Conservation (phyloP, 2,888 invertebrate genomes). For the Ditula angustiorana region DNA sequence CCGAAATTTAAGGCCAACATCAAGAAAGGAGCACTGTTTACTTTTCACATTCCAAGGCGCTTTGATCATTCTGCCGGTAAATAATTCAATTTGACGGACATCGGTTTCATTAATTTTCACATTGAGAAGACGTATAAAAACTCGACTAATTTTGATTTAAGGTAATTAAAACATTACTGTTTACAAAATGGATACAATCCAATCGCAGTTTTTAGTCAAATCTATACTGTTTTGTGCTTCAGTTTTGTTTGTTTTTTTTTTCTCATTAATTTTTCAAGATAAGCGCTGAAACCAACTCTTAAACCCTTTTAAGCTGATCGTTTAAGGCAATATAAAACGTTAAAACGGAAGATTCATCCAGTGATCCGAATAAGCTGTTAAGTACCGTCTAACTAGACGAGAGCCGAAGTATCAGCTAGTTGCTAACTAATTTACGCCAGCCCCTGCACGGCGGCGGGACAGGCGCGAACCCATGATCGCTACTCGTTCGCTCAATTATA, state of each 20-base stretch:
- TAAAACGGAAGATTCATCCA: constrained; percentile 43
- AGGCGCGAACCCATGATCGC: constrained; percentile 65
- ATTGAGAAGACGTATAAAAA: constrained; percentile 5
- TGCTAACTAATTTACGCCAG: constrained; percentile 73
- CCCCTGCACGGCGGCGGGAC: constrained; percentile 49
- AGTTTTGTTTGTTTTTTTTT: too few species aligned
- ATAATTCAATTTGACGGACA: constrained; percentile 24
- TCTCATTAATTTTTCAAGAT: not conserved
- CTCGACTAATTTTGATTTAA: not conserved
- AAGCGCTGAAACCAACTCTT: constrained; percentile 4
- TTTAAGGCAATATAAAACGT: constrained; percentile 25
- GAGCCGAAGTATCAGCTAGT: constrained; percentile 72
- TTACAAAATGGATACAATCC: not conserved
- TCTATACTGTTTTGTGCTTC: too few species aligned
- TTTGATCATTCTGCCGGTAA: constrained; percentile 27
- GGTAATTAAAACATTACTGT: not conserved
- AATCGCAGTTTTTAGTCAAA: too few species aligned
- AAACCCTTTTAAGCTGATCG: constrained; percentile 21
- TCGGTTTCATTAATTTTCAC: not conserved
- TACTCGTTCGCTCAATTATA: constrained; percentile 74
- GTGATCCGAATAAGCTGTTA: constrained; percentile 49
- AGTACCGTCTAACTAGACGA: constrained; percentile 60
- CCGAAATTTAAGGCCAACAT: constrained; percentile 10
- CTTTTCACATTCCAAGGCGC: constrained; percentile 26
- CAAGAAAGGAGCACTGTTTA: constrained; percentile 28